Evolutionary conservation across 2,888 invertebrate species (phyloP).

Genomic region (Nemotelus pantherinus): DNA sequence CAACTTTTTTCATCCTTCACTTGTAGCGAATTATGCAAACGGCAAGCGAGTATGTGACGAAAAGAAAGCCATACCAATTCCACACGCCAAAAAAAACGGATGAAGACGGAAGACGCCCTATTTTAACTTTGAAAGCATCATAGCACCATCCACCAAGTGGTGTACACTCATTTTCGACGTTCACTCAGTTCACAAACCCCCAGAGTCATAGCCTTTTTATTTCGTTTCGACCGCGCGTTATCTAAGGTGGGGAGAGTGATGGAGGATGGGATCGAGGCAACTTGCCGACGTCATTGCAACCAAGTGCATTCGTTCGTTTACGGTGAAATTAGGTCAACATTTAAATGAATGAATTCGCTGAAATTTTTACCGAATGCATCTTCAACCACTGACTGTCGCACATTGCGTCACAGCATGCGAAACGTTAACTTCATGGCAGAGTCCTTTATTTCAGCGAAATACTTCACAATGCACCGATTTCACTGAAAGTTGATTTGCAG

Average conservation of each 20-base stretch:
- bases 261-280: background rate
- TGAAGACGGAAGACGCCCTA: conserved; percentile 19
- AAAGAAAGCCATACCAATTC: conserved; percentile 1
- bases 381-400: conserved; percentile 2
- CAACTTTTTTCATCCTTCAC: background rate
- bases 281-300: conserved; percentile 42
- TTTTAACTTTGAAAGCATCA: background rate
- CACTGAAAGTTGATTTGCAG: no score
- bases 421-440: background rate
- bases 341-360: conserved; percentile 37
- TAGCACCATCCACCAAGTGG: no score
- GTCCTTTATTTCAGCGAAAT: background rate
- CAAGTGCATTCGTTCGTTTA: conserved; percentile 41
- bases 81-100: background rate
- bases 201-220: no score
- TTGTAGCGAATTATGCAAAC: background rate
- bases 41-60: background rate
- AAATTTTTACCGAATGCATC: conserved; percentile 36
- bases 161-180: conserved; percentile 32
- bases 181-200: conserved; percentile 14
- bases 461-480: background rate
- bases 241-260: background rate
- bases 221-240: no score
- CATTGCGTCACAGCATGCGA: conserved; percentile 17
- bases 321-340: conserved; percentile 42